phyloP scores from a whole-genome alignment of 2,888 invertebrate genomes.

The Trisateles emortualis region DNA sequence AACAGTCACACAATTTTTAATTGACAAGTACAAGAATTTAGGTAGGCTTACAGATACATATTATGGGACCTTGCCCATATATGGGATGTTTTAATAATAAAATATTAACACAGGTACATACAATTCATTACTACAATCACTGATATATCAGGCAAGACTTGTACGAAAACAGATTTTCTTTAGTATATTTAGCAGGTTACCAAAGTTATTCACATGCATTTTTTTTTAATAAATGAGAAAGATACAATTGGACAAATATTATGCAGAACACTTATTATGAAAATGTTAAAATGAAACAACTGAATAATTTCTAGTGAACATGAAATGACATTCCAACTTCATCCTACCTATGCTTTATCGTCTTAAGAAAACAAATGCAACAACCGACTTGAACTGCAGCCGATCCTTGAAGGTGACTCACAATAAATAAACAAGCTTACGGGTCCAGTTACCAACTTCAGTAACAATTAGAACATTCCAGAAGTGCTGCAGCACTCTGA shows the following conservation, averaged over 20 bases:
- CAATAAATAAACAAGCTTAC: conserved; percentile 48
- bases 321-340: conserved; percentile 19
- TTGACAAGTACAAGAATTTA: conserved; percentile 46
- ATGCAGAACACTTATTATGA: conserved; percentile 56
- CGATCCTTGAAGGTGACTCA: conserved; percentile 32
- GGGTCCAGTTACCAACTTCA: conserved; percentile 23
- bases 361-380: conserved; percentile 35
- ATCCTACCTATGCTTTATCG: conserved; percentile 21
- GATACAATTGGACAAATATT: conserved; percentile 44
- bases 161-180: conserved; percentile 30
- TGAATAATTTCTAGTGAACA: conserved; percentile 23
- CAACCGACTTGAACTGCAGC: conserved; percentile 28
- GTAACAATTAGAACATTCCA: conserved; percentile 31
- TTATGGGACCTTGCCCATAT: conserved; percentile 25
- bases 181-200: conserved; percentile 19
- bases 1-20: conserved; percentile 36
- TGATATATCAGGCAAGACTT: conserved; percentile 45
- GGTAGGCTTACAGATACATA: conserved; percentile 17
- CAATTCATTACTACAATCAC: conserved; percentile 42
- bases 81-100: conserved; percentile 25
- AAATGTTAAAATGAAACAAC: conserved; percentile 33
- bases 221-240: conserved; percentile 21
- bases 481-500: conserved; percentile 28
- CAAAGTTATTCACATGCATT: conserved; percentile 12
- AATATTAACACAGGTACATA: conserved; percentile 49